phyloP scores from a whole-genome alignment of 1,140 invertebrate species.

The Ectropis grisescens region DNA sequence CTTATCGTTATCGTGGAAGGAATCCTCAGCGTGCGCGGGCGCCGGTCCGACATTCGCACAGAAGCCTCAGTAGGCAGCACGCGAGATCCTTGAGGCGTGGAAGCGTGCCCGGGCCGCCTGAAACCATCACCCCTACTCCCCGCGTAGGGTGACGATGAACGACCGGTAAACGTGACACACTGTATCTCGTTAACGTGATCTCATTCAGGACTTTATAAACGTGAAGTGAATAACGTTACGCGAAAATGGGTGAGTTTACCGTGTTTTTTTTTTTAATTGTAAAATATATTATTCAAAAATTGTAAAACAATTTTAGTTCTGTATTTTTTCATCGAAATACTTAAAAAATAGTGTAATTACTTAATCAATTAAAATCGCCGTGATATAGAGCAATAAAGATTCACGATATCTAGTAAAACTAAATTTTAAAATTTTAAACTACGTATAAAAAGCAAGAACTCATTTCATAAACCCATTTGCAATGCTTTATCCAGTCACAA shows the following conservation, averaged over 20 bases:
- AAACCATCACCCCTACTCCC: slow-evolving; percentile 20
- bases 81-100: slow-evolving; percentile 47
- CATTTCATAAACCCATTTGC: no score
- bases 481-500: no score
- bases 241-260: slow-evolving; percentile 46
- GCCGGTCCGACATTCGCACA: slow-evolving; percentile 47
- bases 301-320: no score
- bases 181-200: slow-evolving; percentile 36
- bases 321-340: no score
- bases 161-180: slow-evolving; percentile 24
- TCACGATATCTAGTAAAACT: no score
- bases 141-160: slow-evolving; percentile 47
- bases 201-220: slow-evolving; percentile 38
- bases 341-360: no score
- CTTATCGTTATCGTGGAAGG: slow-evolving; percentile 59
- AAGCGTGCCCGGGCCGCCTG: slow-evolving; percentile 13
- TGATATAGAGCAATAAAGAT: no score
- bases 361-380: no score
- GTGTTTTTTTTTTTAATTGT: slow-evolving; percentile 1
- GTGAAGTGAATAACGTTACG: slow-evolving; percentile 46
- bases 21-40: slow-evolving; percentile 40
- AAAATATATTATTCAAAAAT: no score
- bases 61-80: slow-evolving; percentile 54
- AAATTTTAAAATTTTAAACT: no score
- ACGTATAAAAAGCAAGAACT: no score